Evolutionary conservation across 2,888 invertebrate genomes (phyloP).

Genomic region (Tubulanus polymorphus): DNA sequence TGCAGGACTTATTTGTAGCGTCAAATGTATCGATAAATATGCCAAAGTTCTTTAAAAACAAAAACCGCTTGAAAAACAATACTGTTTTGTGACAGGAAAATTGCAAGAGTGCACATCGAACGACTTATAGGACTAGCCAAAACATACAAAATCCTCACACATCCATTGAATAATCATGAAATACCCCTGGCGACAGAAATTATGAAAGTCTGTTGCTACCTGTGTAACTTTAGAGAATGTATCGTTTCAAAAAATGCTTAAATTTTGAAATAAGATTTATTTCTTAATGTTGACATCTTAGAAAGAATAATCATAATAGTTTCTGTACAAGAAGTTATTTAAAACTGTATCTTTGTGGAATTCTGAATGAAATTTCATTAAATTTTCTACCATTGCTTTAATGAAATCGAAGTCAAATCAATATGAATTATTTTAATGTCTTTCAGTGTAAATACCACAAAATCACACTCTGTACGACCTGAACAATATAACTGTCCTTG

Average conservation of each 20-base stretch:
- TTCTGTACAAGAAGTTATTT: too few relatives aligned
- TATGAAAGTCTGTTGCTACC: conserved; percentile 2
- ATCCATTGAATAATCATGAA: conserved; percentile 12
- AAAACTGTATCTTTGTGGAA: too few relatives aligned
- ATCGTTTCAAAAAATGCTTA: neutral
- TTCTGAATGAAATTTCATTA: conserved; percentile 9
- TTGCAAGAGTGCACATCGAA: conserved; percentile 23
- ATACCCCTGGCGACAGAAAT: conserved; percentile 11
- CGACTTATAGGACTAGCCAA: conserved; percentile 22
- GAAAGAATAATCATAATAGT: too few relatives aligned
- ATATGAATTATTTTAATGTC: conserved; percentile 14
- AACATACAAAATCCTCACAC: conserved; percentile 16
- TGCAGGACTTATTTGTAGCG: conserved; percentile 23
- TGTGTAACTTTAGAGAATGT: neutral
- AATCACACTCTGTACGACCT: conserved; percentile 10
- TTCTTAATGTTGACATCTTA: too few relatives aligned
- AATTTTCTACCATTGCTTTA: conserved; percentile 12
- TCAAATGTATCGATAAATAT: conserved; percentile 20
- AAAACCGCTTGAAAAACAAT: conserved; percentile 19
- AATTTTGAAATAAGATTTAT: too few relatives aligned
- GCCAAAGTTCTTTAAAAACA: conserved; percentile 23
- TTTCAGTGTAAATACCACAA: conserved; percentile 16
- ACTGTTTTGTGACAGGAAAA: conserved; percentile 21
- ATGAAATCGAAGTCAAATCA: conserved; percentile 13
- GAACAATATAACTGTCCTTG: conserved; percentile 19